A percentile compares a stretch with the other conserved stretches of the same genome.
Conservation (phyloP, 1,140 invertebrate species). For the Formica selysi region DNA sequence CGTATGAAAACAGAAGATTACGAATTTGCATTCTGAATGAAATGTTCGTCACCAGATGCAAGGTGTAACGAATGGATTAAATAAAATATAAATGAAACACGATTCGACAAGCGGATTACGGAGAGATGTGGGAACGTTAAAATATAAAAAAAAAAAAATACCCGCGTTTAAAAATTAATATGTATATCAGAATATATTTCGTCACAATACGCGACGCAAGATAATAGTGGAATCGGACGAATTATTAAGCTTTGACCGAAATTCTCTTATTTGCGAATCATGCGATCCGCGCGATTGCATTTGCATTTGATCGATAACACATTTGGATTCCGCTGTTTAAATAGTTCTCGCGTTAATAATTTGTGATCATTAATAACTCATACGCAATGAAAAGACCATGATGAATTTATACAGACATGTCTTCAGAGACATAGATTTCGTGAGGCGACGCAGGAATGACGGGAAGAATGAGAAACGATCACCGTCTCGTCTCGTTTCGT, state of each 20-base stretch:
- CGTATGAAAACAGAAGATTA: constrained; percentile 51
- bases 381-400: background rate
- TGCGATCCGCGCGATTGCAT: background rate
- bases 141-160: constrained; percentile 5
- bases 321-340: constrained; percentile 35
- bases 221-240: background rate
- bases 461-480: constrained; percentile 36
- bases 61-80: constrained; percentile 36
- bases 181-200: constrained; percentile 16
- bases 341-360: constrained; percentile 23
- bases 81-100: constrained; percentile 31
- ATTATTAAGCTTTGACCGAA: constrained; percentile 24
- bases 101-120: constrained; percentile 47
- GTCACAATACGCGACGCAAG: background rate
- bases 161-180: constrained; percentile 18
- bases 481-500: background rate
- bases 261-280: constrained; percentile 10
- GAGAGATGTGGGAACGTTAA: background rate
- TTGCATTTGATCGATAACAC: constrained; percentile 20
- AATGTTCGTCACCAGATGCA: constrained; percentile 9
- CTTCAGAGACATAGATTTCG: background rate
- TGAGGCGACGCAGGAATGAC: constrained; percentile 1
- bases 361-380: constrained; percentile 46
- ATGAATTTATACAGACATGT: constrained; percentile 13
- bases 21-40: constrained; percentile 51